Percentiles rank a stretch among this genome's conserved stretches.
Conservation (phyloP, 2,888 invertebrate genomes). For the Drosophila sordidula region DNA sequence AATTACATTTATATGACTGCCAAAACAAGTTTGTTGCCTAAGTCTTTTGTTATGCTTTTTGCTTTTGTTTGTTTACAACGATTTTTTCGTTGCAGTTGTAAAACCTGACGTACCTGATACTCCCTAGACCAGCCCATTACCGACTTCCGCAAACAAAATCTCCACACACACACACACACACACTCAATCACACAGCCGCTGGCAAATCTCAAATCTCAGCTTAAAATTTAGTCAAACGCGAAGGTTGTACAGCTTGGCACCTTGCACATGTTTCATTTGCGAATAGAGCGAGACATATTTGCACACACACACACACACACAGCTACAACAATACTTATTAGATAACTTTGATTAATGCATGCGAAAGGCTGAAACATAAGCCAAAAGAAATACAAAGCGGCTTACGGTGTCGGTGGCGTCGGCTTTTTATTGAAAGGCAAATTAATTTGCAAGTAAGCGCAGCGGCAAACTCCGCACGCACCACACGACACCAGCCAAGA, state of each 20-base stretch:
- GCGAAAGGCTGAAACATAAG: constrained; percentile 60
- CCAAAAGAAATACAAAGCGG: constrained; percentile 54
- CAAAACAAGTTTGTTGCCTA: constrained; percentile 51
- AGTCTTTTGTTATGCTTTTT: constrained; percentile 57
- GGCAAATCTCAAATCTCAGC: constrained; percentile 43
- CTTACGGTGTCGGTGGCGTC: constrained; percentile 37
- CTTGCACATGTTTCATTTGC: constrained; percentile 64
- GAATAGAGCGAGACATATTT: constrained; percentile 19
- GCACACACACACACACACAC: constrained; percentile 5
- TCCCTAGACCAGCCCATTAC: constrained; percentile 42
- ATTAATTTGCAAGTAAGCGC: constrained; percentile 72
- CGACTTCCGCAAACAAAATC: constrained; percentile 73
- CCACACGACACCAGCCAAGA: constrained; percentile 39
- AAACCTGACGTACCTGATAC: constrained; percentile 37
- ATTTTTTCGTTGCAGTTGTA: constrained; percentile 35
- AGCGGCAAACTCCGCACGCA: constrained; percentile 54
- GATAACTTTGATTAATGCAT: constrained; percentile 71
- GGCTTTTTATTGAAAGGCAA: constrained; percentile 61
- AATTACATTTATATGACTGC: constrained; percentile 4
- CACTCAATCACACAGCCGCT: constrained; percentile 43
- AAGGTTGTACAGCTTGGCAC: constrained; percentile 61
- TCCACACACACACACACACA: constrained; percentile 24
- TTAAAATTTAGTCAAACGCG: constrained; percentile 76
- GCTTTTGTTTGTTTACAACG: constrained; percentile 24
- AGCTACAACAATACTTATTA: constrained; percentile 48